phyloP scores from a whole-genome alignment of 2,797 vertebrate genomes.

The Scleropages formosus region DNA sequence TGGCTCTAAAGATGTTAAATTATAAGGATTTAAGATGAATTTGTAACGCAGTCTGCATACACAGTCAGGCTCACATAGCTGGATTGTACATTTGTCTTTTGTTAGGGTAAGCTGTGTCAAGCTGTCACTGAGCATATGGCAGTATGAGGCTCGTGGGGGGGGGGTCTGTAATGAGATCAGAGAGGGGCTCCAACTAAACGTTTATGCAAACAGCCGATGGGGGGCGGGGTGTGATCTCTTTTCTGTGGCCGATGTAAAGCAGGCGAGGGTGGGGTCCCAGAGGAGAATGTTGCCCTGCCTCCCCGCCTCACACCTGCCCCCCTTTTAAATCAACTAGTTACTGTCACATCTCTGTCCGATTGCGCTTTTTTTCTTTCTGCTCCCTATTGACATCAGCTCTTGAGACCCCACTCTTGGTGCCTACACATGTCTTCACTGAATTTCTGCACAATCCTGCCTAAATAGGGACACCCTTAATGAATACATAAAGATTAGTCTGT shows the following conservation, averaged over 20 bases:
- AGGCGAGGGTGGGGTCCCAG: background rate
- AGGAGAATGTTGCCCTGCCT: background rate
- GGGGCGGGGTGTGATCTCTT: constrained; percentile 6
- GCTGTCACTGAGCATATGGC: constrained; percentile 18
- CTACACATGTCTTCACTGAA: background rate
- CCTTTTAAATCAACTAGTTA: constrained; percentile 57
- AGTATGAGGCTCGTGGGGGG: background rate
- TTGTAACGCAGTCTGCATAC: constrained; percentile 13
- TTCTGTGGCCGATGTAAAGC: background rate
- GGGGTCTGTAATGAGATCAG: constrained; percentile 13
- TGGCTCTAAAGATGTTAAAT: constrained; percentile 23
- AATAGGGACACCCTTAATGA: constrained; percentile 50
- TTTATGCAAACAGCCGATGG: background rate
- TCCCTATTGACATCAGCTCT: background rate
- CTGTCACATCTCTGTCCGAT: constrained; percentile 60
- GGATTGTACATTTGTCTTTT: background rate
- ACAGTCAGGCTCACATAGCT: background rate
- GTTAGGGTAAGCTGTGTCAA: background rate
- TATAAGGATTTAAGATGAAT: constrained; percentile 25
- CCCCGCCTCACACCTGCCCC: background rate
- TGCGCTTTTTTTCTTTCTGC: background rate
- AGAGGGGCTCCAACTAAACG: background rate
- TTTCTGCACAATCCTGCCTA: background rate
- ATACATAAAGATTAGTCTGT: constrained; percentile 63
- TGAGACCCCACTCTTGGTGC: no score